phyloP scores from a whole-genome alignment of 92 coral and sea anemone genomes.

The Umimayanthus kanabou region DNA sequence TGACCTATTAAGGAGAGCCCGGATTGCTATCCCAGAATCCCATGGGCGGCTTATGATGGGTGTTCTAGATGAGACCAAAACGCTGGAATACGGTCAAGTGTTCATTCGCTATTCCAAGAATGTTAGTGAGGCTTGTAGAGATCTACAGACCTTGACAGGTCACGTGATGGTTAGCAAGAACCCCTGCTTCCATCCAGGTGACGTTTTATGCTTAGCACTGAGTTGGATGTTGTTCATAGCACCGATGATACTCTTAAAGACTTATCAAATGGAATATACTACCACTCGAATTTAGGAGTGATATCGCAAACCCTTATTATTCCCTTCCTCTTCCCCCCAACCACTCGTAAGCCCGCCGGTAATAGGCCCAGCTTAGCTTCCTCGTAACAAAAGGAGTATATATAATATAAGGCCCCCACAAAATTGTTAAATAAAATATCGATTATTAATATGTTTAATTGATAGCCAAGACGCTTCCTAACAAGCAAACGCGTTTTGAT shows the following conservation, averaged over 20 bases:
- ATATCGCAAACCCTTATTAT: too few species aligned
- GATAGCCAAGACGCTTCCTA: too few species aligned
- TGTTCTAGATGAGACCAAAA: slow-evolving; percentile 73
- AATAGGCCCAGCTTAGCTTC: too few species aligned
- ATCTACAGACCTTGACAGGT: slow-evolving; percentile 63
- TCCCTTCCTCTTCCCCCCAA: too few species aligned
- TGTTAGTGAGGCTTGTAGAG: slow-evolving; percentile 71
- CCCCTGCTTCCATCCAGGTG: slow-evolving; percentile 94
- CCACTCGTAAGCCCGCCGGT: too few species aligned
- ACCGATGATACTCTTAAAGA: too few species aligned
- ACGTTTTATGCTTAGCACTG: neutral
- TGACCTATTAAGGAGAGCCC: slow-evolving; percentile 82
- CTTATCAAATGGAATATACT: too few species aligned
- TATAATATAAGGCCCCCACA: too few species aligned
- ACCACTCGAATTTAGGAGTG: neutral
- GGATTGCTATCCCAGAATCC: slow-evolving; percentile 88
- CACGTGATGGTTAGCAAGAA: slow-evolving; percentile 90
- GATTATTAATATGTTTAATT: too few species aligned
- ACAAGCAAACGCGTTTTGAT: too few species aligned
- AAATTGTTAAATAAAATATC: too few species aligned
- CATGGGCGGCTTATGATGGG: slow-evolving; percentile 90
- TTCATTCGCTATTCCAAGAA: slow-evolving; percentile 84
- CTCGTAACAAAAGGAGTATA: too few species aligned
- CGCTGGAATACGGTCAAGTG: slow-evolving; percentile 83
- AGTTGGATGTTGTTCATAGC: neutral